phyloP scores from a whole-genome alignment of 1,140 invertebrate genomes.

The Agrilus planipennis region DNA sequence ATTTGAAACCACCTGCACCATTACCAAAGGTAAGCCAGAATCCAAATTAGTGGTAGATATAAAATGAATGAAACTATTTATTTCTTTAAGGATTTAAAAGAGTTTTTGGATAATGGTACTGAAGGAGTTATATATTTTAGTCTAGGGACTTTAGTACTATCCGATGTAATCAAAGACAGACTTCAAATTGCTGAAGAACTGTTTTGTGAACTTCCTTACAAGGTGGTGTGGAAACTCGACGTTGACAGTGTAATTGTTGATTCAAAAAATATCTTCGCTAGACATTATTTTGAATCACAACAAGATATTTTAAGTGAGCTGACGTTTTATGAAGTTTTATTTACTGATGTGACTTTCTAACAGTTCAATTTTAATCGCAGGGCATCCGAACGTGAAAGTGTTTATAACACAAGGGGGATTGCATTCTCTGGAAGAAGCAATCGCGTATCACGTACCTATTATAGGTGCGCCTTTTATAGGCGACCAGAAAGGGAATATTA shows the following conservation, averaged over 20 bases:
- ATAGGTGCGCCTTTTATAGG: slow-evolving; percentile 32
- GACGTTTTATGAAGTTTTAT: neutral
- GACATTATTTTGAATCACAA: neutral
- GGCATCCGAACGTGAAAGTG: slow-evolving; percentile 27
- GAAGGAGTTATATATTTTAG: neutral
- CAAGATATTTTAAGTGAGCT: neutral
- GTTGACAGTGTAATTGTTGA: neutral
- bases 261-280: neutral
- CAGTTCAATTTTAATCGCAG: slow-evolving; percentile 9
- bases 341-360: neutral
- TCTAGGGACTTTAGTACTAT: neutral
- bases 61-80: neutral
- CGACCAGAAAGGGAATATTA: slow-evolving; percentile 25
- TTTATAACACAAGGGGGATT: slow-evolving; percentile 40
- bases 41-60: neutral
- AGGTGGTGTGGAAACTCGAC: neutral
- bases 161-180: neutral
- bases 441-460: slow-evolving; percentile 37
- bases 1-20: neutral
- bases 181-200: neutral
- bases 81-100: neutral
- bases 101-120: neutral
- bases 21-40: neutral
- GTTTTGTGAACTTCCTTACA: neutral
- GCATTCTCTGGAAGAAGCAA: slow-evolving; percentile 35